These are phyloP conservation scores for Galendromus occidentalis DNA, from an alignment of 1,140 invertebrate species.

Conservation along the genomic window DNA sequence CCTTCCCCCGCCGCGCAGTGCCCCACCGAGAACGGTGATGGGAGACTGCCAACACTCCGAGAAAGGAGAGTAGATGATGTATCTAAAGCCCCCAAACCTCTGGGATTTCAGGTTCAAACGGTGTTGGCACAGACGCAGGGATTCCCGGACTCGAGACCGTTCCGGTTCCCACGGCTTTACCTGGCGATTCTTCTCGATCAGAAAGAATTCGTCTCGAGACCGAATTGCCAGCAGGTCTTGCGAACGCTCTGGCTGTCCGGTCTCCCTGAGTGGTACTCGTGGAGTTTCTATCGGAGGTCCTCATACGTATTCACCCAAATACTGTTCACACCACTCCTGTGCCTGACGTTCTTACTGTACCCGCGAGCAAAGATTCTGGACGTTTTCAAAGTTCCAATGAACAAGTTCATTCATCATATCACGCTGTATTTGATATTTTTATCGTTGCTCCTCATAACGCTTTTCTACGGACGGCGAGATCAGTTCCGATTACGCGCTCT, in stretches of 20 bases:
- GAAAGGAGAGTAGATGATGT: too few relatives aligned
- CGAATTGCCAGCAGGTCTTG: constrained; percentile 29
- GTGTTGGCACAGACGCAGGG: constrained; percentile 38
- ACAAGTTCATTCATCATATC: constrained; percentile 17
- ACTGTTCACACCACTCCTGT: constrained; percentile 16
- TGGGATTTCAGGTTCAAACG: constrained; percentile 45
- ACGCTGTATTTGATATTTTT: constrained; percentile 17
- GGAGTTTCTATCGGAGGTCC: constrained; percentile 11
- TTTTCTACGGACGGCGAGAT: constrained; percentile 15
- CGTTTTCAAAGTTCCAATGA: constrained; percentile 16
- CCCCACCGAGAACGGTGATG: too few relatives aligned
- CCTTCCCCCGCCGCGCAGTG: too few relatives aligned
- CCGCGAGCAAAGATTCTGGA: constrained; percentile 14
- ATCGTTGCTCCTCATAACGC: constrained; percentile 15
- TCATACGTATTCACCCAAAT: constrained; percentile 16
- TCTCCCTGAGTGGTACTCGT: constrained; percentile 16
- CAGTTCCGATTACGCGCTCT: constrained; percentile 13
- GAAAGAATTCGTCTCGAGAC: constrained; percentile 41
- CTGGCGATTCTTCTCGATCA: constrained; percentile 78
- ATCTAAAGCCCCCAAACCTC: constrained; percentile 11
- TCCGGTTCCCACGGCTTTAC: constrained; percentile 60
- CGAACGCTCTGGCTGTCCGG: constrained; percentile 25
- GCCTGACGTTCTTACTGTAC: constrained; percentile 15
- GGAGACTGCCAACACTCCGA: too few relatives aligned
- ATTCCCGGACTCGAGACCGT: constrained; percentile 31